These are phyloP conservation scores for Aleiodes testaceus DNA, from an alignment of 2,888 invertebrate species.

Conservation along the genomic window DNA sequence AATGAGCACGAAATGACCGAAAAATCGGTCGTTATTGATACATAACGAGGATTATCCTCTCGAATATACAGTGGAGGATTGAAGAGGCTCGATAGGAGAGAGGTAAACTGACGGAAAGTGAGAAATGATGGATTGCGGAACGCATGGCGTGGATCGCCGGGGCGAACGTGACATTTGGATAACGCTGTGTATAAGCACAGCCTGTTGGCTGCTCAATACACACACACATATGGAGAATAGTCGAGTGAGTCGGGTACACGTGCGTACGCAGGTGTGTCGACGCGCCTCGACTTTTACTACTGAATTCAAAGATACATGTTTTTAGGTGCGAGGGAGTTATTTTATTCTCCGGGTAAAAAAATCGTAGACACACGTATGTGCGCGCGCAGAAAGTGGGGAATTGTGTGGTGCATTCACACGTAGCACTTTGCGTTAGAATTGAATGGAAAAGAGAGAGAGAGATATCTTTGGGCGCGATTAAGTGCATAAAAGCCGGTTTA, in stretches of 20 bases:
- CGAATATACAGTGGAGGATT: constrained; percentile 10
- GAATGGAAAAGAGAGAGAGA: not conserved
- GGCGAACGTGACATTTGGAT: constrained; percentile 58
- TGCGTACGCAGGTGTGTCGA: constrained; percentile 49
- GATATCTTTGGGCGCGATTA: constrained; percentile 43
- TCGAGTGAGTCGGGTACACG: constrained; percentile 32
- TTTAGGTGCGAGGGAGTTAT: constrained; percentile 29
- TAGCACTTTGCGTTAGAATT: constrained; percentile 21
- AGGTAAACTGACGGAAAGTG: constrained; percentile 50
- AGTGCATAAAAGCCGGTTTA: constrained; percentile 46
- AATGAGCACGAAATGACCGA: constrained; percentile 22
- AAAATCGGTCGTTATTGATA: constrained; percentile 46
- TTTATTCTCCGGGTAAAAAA: not conserved
- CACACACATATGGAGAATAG: constrained; percentile 18
- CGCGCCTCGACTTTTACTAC: constrained; percentile 38
- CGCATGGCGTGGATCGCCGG: constrained; percentile 50
- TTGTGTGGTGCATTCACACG: constrained; percentile 34
- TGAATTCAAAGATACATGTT: constrained; percentile 6
- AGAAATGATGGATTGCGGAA: constrained; percentile 58
- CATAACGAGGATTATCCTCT: constrained; percentile 35
- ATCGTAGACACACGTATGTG: not conserved
- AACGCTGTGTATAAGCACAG: constrained; percentile 54
- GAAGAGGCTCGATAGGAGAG: constrained; percentile 47
- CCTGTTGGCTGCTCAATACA: constrained; percentile 14
- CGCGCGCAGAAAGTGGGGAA: constrained; percentile 7